Evolutionary conservation across 2,797 vertebrate species (phyloP).

Genomic region (Crax fasciolata): DNA sequence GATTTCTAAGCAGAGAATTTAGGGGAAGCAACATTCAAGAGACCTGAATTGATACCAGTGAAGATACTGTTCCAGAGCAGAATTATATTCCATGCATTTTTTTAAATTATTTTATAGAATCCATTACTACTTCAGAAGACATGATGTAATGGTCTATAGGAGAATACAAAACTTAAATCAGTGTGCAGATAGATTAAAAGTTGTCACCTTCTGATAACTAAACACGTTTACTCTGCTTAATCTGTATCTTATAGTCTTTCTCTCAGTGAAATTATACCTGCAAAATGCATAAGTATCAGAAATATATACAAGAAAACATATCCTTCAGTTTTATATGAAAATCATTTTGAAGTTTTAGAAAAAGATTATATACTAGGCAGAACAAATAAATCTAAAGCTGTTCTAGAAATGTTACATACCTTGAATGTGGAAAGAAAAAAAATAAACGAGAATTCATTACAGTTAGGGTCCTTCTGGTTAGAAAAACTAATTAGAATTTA

Average conservation of each 20-base stretch:
- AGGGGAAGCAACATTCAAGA: background rate
- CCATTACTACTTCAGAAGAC: background rate
- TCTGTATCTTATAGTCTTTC: background rate
- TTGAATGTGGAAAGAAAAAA: background rate
- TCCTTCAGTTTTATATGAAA: background rate
- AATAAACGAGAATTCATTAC: background rate
- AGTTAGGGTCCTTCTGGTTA: background rate
- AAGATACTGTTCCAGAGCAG: background rate
- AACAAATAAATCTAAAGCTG: background rate
- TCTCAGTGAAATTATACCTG: background rate
- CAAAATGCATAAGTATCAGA: background rate
- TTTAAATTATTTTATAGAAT: background rate
- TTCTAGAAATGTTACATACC: background rate
- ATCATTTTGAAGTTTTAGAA: background rate
- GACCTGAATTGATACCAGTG: background rate
- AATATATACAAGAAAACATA: background rate
- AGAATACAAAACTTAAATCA: background rate
- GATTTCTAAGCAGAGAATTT: background rate
- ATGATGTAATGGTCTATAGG: background rate
- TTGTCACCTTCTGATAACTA: background rate
- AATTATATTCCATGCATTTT: background rate
- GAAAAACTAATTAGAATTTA: background rate
- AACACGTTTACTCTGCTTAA: background rate
- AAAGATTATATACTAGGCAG: accelerated
- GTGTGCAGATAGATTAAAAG: background rate